Conservation (phyloP, 2,113 vertebrate genomes). For the Istiophorus platypterus region DNA sequence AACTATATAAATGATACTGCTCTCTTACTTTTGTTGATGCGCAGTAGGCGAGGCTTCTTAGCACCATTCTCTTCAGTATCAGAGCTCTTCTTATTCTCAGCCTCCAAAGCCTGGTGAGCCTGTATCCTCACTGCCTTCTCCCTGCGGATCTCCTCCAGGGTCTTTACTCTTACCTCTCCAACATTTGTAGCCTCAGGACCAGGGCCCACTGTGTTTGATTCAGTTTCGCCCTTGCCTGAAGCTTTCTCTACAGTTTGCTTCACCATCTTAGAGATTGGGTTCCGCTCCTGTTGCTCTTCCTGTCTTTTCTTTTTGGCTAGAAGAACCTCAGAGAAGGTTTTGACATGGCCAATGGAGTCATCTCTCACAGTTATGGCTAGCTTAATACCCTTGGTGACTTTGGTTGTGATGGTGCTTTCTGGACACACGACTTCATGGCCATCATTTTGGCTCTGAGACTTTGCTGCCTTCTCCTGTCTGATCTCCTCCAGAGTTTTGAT, state of each 20-base stretch:
- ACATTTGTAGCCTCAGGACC: background rate
- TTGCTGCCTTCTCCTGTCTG: constrained; percentile 88
- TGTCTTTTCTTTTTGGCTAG: constrained; percentile 86
- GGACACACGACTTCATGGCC: background rate
- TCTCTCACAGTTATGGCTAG: constrained; percentile 57
- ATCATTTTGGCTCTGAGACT: constrained; percentile 69
- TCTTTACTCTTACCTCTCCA: constrained; percentile 88
- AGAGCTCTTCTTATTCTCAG: constrained; percentile 32
- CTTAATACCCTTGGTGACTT: constrained; percentile 52
- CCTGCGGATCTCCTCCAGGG: constrained; percentile 92
- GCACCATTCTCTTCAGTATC: constrained; percentile 27
- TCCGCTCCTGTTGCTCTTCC: constrained; percentile 76
- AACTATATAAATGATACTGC: background rate
- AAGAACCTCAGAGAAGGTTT: constrained; percentile 86
- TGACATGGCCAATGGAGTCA: constrained; percentile 60
- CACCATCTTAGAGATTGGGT: constrained; percentile 11
- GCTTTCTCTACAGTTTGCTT: constrained; percentile 20
- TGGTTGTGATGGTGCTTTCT: constrained; percentile 44
- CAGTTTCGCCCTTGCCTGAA: constrained; percentile 18
- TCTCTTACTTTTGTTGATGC: constrained; percentile 84
- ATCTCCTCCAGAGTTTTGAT: constrained; percentile 97
- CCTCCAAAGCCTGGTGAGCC: constrained; percentile 55
- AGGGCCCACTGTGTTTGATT: background rate
- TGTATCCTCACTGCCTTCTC: constrained; percentile 91
- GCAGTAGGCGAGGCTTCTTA: constrained; percentile 73